Evolutionary conservation across 2,113 vertebrate species (phyloP).

Genomic region (Rhinoptilus africanus): DNA sequence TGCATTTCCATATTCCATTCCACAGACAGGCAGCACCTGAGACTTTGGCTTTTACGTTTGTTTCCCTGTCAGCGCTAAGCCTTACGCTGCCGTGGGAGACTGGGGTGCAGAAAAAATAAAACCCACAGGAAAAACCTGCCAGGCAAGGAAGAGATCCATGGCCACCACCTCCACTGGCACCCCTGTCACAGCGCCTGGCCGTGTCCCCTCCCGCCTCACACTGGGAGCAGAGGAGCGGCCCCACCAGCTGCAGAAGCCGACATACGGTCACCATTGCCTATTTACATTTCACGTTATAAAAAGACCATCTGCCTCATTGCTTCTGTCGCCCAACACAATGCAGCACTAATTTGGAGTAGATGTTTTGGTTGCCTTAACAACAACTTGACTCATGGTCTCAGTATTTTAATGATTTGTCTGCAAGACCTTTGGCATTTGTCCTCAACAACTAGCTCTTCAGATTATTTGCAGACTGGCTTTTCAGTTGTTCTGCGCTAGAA

Average conservation of each 20-base stretch:
- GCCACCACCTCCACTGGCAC: neutral
- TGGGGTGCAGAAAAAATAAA: accelerated
- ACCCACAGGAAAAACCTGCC: neutral
- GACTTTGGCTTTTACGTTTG: accelerated
- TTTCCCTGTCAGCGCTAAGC: neutral
- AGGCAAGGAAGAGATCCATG: accelerated
- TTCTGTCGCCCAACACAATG: neutral
- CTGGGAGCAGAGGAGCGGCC: accelerated
- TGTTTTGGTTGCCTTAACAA: neutral
- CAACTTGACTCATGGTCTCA: neutral
- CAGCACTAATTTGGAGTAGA: neutral
- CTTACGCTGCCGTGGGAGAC: neutral
- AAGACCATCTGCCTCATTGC: neutral
- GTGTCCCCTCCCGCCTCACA: accelerated
- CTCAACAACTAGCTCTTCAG: neutral
- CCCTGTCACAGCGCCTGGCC: accelerated
- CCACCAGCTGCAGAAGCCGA: neutral
- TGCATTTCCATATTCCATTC: no score
- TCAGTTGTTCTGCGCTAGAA: neutral
- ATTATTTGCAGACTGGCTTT: neutral
- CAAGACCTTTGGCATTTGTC: neutral
- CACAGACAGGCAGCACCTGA: neutral
- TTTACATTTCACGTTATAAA: neutral
- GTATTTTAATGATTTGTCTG: neutral
- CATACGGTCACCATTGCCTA: accelerated